Evolutionary conservation across 2,113 vertebrate species (phyloP).

Genomic region (Lathamus discolor): DNA sequence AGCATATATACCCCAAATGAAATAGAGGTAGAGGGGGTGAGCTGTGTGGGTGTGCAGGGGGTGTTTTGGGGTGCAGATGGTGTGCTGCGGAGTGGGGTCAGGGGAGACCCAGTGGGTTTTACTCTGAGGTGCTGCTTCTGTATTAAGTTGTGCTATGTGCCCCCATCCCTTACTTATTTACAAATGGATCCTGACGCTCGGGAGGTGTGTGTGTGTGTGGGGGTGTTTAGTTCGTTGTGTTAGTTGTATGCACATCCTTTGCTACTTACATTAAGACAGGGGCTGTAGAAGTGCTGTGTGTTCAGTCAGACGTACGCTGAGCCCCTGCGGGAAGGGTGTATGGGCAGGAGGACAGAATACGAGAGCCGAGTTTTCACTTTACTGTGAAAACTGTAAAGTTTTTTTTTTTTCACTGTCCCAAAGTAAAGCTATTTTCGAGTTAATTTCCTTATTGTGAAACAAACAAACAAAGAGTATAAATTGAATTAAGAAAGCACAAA

Average conservation of each 20-base stretch:
- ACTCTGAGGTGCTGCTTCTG: neutral
- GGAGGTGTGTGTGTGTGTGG: neutral
- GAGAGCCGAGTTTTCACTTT: neutral
- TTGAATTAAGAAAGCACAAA: neutral
- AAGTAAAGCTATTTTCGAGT: neutral
- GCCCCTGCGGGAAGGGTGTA: neutral
- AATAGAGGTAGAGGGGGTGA: neutral
- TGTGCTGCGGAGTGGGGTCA: neutral
- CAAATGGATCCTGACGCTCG: neutral
- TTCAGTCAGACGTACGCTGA: neutral
- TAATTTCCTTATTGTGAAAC: neutral
- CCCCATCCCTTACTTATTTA: neutral
- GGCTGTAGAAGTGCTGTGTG: neutral
- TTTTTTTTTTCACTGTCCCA: neutral
- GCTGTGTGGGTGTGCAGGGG: accelerated
- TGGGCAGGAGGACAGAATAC: neutral
- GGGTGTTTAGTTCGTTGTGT: neutral
- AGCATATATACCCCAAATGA: neutral
- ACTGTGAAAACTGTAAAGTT: too few relatives aligned
- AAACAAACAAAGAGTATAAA: neutral
- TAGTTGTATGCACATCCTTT: neutral
- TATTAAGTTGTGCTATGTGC: neutral
- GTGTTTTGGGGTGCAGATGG: accelerated
- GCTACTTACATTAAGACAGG: neutral
- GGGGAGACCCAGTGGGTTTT: neutral